Conservation (phyloP, 2,888 invertebrate species). For the Eilema caniola region DNA sequence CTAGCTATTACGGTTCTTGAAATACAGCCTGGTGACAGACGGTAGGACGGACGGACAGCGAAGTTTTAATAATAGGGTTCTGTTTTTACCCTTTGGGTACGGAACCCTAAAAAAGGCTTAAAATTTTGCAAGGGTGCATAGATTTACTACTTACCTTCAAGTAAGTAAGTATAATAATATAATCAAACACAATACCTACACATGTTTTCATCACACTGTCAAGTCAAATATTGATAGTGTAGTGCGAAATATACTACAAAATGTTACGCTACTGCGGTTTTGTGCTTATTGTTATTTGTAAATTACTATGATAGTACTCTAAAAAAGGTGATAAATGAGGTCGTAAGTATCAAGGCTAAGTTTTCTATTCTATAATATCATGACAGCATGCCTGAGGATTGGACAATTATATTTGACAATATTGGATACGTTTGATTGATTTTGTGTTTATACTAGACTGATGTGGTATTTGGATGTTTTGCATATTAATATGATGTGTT, state of each 20-base stretch:
- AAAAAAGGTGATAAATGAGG: constrained; percentile 10
- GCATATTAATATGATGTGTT: no score
- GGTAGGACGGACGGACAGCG: no score
- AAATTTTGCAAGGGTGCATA: not conserved
- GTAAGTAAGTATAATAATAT: not conserved
- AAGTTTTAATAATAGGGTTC: no score
- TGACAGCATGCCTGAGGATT: not conserved
- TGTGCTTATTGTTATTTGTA: constrained; percentile 16
- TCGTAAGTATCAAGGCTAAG: constrained; percentile 5
- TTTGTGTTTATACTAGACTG: not conserved
- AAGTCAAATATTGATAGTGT: constrained; percentile 10
- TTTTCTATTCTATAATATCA: constrained; percentile 13
- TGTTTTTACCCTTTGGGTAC: no score
- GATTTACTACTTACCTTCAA: not conserved
- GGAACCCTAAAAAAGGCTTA: no score
- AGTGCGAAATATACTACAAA: constrained; percentile 28
- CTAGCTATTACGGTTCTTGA: no score
- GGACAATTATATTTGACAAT: not conserved
- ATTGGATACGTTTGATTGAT: not conserved
- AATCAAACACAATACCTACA: not conserved
- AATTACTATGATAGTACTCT: constrained; percentile 6
- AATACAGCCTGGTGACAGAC: no score
- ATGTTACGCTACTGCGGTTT: constrained; percentile 32
- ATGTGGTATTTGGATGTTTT: not conserved
- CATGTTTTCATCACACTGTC: not conserved